Base-by-base conservation (phyloP, 64 coral and sea anemone species). In the Montipora efflorescens region DNA sequence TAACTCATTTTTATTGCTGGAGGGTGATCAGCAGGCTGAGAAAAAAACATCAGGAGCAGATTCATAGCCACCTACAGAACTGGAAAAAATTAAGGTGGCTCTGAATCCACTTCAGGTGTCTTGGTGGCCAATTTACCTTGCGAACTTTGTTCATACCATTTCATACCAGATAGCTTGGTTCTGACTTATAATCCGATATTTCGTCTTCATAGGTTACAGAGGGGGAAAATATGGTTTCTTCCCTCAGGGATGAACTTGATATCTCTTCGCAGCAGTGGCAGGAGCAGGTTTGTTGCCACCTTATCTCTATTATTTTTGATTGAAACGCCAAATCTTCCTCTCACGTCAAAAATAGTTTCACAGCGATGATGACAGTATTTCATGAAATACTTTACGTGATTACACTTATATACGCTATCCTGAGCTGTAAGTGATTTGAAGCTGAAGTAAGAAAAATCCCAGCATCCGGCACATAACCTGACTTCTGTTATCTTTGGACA, bases 321-420 rank as follows among this genome's bases (percentile, higher is more conserved):
- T 28, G 5, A 48, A 8, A 12, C 62, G 15, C 12, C 48, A 18
- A 12, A 12, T 67, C 21, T 23, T 5, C 68, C 5, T 71, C 4
- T 14, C 16, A 0, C 10, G 19, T 23, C 10, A 5, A 71, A 19
- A 71, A 23, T 71, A 4, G 68, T 71, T 23, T 86, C 62, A 86
- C 62, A 71, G 66, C 82, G 13, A 50, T 86, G 64, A 86, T 86
- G 64, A 86, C 8, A 50, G 28, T 5, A 49, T 47, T 20, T 11
- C 14, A 0, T 20, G 7, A 86, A 86, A 86, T 72, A 50, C 47
- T 84, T 6, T 16, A n/a, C 43, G 15, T 84, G 81, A 84, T 84
- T 84, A 84, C 81, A 48, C 47, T 68, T 11, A 57, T 84, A 84
- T 84, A 84, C 81, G 81, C 81, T 84, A 84, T 84, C 81, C 81